Percentiles rank a stretch among this genome's conserved stretches.
phyloP scores from a whole-genome alignment of 1,140 invertebrate species.

The Gonatopus flavifemur region DNA sequence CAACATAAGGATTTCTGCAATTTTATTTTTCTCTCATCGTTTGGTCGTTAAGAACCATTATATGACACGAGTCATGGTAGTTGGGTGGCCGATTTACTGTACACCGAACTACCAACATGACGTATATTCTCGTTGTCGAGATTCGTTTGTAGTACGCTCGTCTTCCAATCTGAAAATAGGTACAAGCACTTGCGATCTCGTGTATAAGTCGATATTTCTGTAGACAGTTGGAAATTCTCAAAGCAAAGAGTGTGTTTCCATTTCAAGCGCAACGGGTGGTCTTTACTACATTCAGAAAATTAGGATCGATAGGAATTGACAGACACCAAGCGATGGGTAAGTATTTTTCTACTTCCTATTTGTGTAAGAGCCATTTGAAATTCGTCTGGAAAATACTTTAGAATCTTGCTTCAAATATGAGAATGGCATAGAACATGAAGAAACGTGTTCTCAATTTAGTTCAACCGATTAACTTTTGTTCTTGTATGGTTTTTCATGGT shows the following conservation, averaged over 20 bases:
- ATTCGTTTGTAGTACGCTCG: constrained; percentile 2
- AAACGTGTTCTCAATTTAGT: too few relatives aligned
- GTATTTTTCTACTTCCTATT: too few relatives aligned
- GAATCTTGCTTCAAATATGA: too few relatives aligned
- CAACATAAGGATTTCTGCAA: too few relatives aligned
- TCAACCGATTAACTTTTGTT: too few relatives aligned
- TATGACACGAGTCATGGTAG: constrained; percentile 6
- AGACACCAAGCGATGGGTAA: too few relatives aligned
- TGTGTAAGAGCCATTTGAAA: too few relatives aligned
- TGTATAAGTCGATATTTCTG: constrained; percentile 16
- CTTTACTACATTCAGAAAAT: constrained; percentile 12
- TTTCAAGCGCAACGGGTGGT: constrained; percentile 19
- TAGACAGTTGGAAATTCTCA: constrained; percentile 26
- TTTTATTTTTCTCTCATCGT: too few relatives aligned
- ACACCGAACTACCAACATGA: too few relatives aligned
- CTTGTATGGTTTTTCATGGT: too few relatives aligned
- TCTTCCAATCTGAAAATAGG: constrained; percentile 24
- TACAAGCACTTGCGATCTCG: constrained; percentile 7
- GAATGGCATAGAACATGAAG: too few relatives aligned
- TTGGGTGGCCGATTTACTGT: constrained; percentile 33
- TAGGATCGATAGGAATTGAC: constrained; percentile 21
- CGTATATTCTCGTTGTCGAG: constrained; percentile 19
- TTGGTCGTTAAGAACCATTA: constrained; percentile 24
- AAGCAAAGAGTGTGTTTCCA: constrained; percentile 22
- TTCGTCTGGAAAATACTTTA: too few relatives aligned